Percentiles rank a stretch among this genome's conserved stretches.
Conservation (phyloP, 1,140 invertebrate genomes). For the Zaprionus camerounensis region DNA sequence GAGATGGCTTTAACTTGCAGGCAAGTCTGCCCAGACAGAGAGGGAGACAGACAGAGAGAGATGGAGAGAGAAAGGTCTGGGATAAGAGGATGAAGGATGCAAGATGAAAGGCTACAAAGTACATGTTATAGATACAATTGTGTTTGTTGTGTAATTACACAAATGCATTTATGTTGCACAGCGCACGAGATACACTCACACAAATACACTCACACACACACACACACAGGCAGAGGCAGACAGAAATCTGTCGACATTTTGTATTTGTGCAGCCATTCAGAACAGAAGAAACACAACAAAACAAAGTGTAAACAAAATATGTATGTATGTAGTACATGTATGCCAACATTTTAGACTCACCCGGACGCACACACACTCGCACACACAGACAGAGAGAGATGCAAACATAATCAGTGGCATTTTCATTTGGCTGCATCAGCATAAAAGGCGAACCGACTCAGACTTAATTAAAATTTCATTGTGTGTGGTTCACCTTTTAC, state of each 20-base stretch:
- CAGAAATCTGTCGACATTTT: slow-evolving; percentile 63
- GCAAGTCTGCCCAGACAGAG: not conserved
- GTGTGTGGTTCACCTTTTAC: slow-evolving; percentile 66
- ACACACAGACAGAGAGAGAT: not conserved
- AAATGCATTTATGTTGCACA: slow-evolving; percentile 19
- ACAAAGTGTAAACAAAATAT: slow-evolving; percentile 67
- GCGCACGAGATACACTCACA: slow-evolving; percentile 1
- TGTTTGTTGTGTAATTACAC: slow-evolving; percentile 13
- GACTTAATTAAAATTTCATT: slow-evolving; percentile 82
- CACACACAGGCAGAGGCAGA: slow-evolving; percentile 2
- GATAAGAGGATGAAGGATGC: not conserved
- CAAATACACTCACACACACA: not conserved
- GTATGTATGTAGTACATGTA: slow-evolving; percentile 48
- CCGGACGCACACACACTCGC: slow-evolving; percentile 41
- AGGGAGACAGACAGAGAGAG: not conserved
- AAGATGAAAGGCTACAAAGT: slow-evolving; percentile 11
- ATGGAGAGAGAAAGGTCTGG: not conserved
- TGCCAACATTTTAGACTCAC: slow-evolving; percentile 68
- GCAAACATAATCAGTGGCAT: slow-evolving; percentile 77
- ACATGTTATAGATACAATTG: slow-evolving; percentile 10
- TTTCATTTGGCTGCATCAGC: slow-evolving; percentile 77
- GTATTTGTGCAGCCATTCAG: slow-evolving; percentile 79
- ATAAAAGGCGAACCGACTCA: slow-evolving; percentile 66
- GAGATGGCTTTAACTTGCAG: slow-evolving; percentile 1
- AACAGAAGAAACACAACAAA: slow-evolving; percentile 61